Base-by-base conservation (phyloP, 1,140 invertebrate genomes). In the Drosophila truncata region DNA sequence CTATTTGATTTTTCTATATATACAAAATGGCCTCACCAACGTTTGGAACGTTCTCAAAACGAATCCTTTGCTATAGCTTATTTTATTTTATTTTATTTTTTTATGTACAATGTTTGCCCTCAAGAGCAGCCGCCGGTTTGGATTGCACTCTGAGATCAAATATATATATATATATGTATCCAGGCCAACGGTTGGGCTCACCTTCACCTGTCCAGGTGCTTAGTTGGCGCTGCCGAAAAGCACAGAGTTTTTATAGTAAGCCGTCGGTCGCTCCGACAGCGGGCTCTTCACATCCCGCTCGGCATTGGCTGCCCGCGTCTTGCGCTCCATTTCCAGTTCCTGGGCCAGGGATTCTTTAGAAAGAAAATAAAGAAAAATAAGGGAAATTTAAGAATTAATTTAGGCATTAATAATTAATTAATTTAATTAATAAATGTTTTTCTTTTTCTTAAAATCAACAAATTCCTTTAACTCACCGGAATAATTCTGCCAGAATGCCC, bases 401-500 rank as follows among this genome's bases (percentile, higher is more conserved):
- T 11, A 33, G 23, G n/a, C n/a, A n/a, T n/a, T n/a, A n/a, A n/a
- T n/a, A n/a, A 33, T 5, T 16, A 16, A 16, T 23, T 54, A n/a
- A n/a, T 23, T 23, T 0, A 14, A 10, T 46, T 29, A 11, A 47
- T 29, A 29, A 29, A 29, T 29, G 7, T 29, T 29, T 29, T 29
- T 29, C 1, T 29, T 8, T 29, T 29, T 8, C 27, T 27, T 27
- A 29, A 33, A 8, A 18, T n/a, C n/a, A n/a, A n/a, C n/a, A 33
- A 31, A 18, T 16, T 13, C 1, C 23, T n/a, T 47, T 5, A 61
- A 93, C 94, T 94, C 88, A 97, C 96, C 96, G 92, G 96, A 97
- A 93, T 97, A 97, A 92, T 97, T 97, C 93, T 97, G 96, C 96
- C 96, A 97, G 93, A 97, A 97, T 23, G 96, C 96, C 3, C 96